phyloP scores from a whole-genome alignment of 92 coral and sea anemone genomes.

The Epizoanthus ramosus region DNA sequence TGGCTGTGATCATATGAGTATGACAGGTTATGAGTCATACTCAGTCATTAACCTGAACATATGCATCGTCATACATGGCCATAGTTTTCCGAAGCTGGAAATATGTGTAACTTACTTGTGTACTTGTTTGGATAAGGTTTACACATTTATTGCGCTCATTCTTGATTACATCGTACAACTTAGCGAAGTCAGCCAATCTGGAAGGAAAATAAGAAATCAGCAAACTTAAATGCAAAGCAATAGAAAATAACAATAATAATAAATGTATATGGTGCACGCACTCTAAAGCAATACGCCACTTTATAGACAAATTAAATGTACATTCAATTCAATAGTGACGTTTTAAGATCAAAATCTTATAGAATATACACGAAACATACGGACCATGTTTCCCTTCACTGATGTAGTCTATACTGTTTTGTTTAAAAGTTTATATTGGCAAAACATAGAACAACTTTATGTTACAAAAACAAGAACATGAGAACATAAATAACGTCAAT shows the following conservation, averaged over 20 bases:
- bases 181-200: conserved; percentile 97
- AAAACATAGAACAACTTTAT: too few species aligned
- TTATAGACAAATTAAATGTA: not conserved
- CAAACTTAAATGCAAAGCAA: not conserved
- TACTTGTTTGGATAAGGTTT: conserved; percentile 96
- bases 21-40: not conserved
- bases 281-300: too few species aligned
- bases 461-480: too few species aligned
- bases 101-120: conserved; percentile 67
- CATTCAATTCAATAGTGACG: not conserved
- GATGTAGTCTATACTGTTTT: too few species aligned
- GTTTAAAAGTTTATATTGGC: too few species aligned
- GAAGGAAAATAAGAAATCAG: not conserved
- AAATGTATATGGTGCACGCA: not conserved
- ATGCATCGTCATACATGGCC: not conserved
- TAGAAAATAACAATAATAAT: not conserved
- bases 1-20: not conserved
- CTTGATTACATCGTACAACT: conserved; percentile 96
- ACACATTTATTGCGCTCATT: conserved; percentile 98
- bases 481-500: too few species aligned
- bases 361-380: too few species aligned
- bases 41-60: not conserved
- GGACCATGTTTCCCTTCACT: too few species aligned
- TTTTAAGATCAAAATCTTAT: too few species aligned
- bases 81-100: not conserved